These are phyloP conservation scores for Macrotrachela quadricornifera DNA, from an alignment of 1,140 invertebrate species.

Conservation along the genomic window DNA sequence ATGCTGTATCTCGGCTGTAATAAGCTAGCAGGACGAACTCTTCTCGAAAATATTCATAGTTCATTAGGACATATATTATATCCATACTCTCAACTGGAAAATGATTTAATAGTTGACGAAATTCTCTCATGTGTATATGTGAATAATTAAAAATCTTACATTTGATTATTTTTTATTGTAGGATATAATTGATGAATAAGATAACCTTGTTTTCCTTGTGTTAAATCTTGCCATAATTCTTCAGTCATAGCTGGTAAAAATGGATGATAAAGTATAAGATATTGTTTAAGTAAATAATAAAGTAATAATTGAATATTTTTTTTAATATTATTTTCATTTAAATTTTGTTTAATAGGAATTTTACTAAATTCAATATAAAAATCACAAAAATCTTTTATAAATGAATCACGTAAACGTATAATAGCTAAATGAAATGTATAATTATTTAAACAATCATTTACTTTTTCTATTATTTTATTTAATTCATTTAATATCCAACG, in stretches of 20 bases:
- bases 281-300: neutral
- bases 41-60: too few species aligned
- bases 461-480: slow-evolving; percentile 82
- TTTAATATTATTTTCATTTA: neutral
- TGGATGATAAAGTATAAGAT: neutral
- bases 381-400: slow-evolving; percentile 43
- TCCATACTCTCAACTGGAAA: too few species aligned
- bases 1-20: too few species aligned
- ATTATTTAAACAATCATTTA: slow-evolving; percentile 53
- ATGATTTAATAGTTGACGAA: too few species aligned
- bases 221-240: slow-evolving; percentile 2
- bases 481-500: slow-evolving; percentile 72
- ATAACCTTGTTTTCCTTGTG: too few species aligned
- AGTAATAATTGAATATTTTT: neutral
- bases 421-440: slow-evolving; percentile 3
- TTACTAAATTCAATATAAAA: slow-evolving; percentile 61
- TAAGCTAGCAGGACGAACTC: too few species aligned
- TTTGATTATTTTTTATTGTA: too few species aligned
- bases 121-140: too few species aligned
- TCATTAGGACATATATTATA: too few species aligned
- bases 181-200: too few species aligned
- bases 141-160: too few species aligned
- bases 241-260: slow-evolving; percentile 7
- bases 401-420: slow-evolving; percentile 4
- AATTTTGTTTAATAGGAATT: slow-evolving; percentile 3